Evolutionary conservation across 2,888 invertebrate species (phyloP).

Genomic region (Eupithecia abbreviata): DNA sequence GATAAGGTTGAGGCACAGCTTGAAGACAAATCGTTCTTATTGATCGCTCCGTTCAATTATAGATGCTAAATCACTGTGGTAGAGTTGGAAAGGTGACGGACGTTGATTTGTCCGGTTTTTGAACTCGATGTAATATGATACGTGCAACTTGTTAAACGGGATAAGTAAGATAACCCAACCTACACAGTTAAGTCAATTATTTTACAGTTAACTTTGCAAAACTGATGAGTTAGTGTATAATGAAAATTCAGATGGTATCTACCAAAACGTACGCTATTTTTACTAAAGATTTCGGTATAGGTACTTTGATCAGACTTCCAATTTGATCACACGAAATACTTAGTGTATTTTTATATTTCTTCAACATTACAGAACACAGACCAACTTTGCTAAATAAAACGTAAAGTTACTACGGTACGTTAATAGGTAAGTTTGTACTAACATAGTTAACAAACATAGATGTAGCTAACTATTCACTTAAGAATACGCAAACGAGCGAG

Average conservation of each 20-base stretch:
- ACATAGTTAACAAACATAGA: background rate
- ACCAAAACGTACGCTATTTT: background rate
- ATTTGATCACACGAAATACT: background rate
- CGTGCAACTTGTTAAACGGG: constrained; percentile 33
- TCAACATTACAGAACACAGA: background rate
- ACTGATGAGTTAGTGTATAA: background rate
- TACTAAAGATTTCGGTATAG: background rate
- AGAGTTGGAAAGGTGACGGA: constrained; percentile 19
- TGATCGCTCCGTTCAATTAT: background rate
- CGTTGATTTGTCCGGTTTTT: constrained; percentile 48
- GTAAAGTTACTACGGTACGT: background rate
- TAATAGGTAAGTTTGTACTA: background rate
- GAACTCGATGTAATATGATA: constrained; percentile 50
- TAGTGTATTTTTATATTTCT: background rate
- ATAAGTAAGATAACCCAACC: constrained; percentile 45
- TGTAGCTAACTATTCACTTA: background rate
- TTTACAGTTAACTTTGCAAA: constrained; percentile 8
- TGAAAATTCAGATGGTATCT: background rate
- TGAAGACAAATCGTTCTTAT: background rate
- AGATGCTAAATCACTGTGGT: constrained; percentile 23
- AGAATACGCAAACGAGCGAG: background rate
- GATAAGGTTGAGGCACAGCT: constrained; percentile 2
- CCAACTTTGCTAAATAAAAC: no score
- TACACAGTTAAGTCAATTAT: constrained; percentile 18
- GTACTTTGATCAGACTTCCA: no score